These are phyloP conservation scores for Cryptotis parvus DNA, from an alignment of 2,113 vertebrate genomes.

Conservation along the genomic window DNA sequence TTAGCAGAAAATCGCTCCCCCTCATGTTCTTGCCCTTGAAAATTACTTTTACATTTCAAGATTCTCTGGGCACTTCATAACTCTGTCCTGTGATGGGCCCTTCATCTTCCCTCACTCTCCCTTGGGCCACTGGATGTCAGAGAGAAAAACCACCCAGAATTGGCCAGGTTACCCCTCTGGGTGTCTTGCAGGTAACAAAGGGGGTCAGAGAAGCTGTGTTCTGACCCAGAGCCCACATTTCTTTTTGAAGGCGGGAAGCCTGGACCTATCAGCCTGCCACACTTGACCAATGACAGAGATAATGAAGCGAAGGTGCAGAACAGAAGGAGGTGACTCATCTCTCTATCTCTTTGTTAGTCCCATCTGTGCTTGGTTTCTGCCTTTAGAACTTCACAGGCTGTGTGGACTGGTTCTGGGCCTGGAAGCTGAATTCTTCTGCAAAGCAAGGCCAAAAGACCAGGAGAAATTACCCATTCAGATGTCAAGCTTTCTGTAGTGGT, in stretches of 20 bases:
- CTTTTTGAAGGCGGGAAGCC: slow-evolving; percentile 76
- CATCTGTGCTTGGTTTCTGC: too few relatives aligned
- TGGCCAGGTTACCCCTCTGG: slow-evolving; percentile 67
- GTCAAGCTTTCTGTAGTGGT: slow-evolving; percentile 78
- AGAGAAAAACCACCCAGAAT: slow-evolving; percentile 61
- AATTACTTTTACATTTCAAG: slow-evolving; percentile 32
- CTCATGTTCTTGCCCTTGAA: slow-evolving; percentile 44
- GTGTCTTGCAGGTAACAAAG: slow-evolving; percentile 78
- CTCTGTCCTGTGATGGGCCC: background rate
- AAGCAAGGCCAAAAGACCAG: slow-evolving; percentile 56
- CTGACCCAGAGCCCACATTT: slow-evolving; percentile 44
- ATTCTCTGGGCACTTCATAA: background rate
- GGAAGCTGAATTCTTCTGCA: slow-evolving; percentile 80
- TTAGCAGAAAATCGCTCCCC: background rate
- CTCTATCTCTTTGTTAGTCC: slow-evolving; percentile 35
- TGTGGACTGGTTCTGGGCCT: slow-evolving; percentile 75
- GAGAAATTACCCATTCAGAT: slow-evolving; percentile 66
- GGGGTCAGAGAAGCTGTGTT: slow-evolving; percentile 65
- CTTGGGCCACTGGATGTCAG: slow-evolving; percentile 77
- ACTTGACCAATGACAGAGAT: slow-evolving; percentile 82
- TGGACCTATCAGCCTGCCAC: slow-evolving; percentile 47
- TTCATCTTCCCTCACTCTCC: slow-evolving; percentile 71
- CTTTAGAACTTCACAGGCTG: slow-evolving; percentile 82
- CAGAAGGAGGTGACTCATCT: slow-evolving; percentile 33
- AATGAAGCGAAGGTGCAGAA: slow-evolving; percentile 68